Percentiles rank a stretch among this genome's conserved stretches.
These are phyloP conservation scores for Andrena dorsata DNA, from an alignment of 2,888 invertebrate genomes.

Conservation along the genomic window DNA sequence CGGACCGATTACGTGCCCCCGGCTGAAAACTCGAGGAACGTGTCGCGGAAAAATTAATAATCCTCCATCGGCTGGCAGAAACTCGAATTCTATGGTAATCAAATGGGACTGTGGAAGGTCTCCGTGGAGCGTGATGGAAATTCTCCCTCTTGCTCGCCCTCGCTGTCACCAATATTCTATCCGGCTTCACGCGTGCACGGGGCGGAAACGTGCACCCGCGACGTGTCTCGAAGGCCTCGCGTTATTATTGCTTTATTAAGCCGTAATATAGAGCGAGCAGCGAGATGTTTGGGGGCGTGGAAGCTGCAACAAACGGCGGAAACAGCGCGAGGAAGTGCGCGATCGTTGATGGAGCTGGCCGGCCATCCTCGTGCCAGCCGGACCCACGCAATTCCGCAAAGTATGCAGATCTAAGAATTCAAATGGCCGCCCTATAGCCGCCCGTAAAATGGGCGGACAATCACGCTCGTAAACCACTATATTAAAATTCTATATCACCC, in stretches of 20 bases:
- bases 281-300: conserved; percentile 78
- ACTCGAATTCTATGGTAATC: conserved; percentile 83
- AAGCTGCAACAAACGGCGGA: conserved; percentile 48
- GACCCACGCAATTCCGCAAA: conserved; percentile 83
- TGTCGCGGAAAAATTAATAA: conserved; percentile 66
- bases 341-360: conserved; percentile 51
- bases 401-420: conserved; percentile 85
- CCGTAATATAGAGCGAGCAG: conserved; percentile 77
- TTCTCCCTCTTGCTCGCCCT: conserved; percentile 21
- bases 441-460: conserved; percentile 84
- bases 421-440: conserved; percentile 83
- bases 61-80: conserved; percentile 72
- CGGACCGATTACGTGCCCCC: conserved; percentile 31
- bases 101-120: conserved; percentile 72
- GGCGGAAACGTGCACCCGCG: conserved; percentile 34
- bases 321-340: conserved; percentile 35
- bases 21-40: conserved; percentile 19
- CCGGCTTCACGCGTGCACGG: conserved; percentile 47
- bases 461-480: conserved; percentile 85
- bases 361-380: conserved; percentile 67
- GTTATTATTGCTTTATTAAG: conserved; percentile 80
- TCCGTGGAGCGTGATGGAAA: conserved; percentile 49
- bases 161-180: conserved; percentile 40
- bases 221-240: conserved; percentile 58
- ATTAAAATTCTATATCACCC: conserved; percentile 85